phyloP scores from a whole-genome alignment of 2,888 invertebrate species.

The Antheraea assamensis region DNA sequence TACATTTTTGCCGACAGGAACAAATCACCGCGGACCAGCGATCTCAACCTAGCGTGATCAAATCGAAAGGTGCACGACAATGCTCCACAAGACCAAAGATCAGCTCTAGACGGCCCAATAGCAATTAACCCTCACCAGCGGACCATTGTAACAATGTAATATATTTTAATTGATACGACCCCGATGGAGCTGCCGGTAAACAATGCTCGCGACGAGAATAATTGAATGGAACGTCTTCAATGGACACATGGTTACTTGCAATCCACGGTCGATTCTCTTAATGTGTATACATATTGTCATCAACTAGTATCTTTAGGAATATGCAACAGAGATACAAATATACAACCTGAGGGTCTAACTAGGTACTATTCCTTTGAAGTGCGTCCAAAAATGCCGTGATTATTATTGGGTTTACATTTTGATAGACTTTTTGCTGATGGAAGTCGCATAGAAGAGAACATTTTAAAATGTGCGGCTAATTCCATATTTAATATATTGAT shows the following conservation, averaged over 20 bases:
- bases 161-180: constrained; percentile 78
- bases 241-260: constrained; percentile 16
- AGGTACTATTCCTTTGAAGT: neutral
- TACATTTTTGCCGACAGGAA: neutral
- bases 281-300: neutral
- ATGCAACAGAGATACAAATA: neutral
- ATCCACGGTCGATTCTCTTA: neutral
- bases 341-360: neutral
- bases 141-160: constrained; percentile 73
- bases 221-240: constrained; percentile 45
- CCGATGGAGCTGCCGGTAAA: constrained; percentile 54
- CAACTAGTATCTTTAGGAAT: neutral
- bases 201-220: constrained; percentile 47
- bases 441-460: neutral
- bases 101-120: constrained; percentile 70
- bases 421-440: neutral
- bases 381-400: neutral
- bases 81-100: constrained; percentile 69
- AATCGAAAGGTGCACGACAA: constrained; percentile 73
- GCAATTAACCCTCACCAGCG: constrained; percentile 70
- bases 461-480: too few relatives aligned
- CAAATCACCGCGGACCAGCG: constrained; percentile 18
- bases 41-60: constrained; percentile 41
- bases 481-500: too few relatives aligned
- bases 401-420: neutral